A percentile compares a stretch with the other conserved stretches of the same genome.
phyloP scores from a whole-genome alignment of 2,797 vertebrate species.

The Gambelia wislizenii region DNA sequence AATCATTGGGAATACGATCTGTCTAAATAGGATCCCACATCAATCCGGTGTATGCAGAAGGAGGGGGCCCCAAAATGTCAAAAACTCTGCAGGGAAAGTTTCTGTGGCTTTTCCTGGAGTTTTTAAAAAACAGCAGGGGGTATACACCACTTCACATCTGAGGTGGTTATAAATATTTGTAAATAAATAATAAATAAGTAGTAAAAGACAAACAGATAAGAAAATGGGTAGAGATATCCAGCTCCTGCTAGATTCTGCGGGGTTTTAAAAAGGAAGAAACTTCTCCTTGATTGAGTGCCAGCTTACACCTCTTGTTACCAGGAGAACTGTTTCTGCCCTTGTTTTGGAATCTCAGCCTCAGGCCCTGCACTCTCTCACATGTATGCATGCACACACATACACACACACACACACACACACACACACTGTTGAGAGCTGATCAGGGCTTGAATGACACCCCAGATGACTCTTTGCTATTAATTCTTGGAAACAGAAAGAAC shows the following conservation, averaged over 20 bases:
- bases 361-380: constrained; percentile 56
- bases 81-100: too few relatives aligned
- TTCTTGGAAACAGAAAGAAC: constrained; percentile 83
- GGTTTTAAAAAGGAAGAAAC: constrained; percentile 23
- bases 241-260: neutral
- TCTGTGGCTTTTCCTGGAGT: too few relatives aligned
- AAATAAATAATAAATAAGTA: neutral
- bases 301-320: constrained; percentile 57
- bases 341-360: constrained; percentile 69
- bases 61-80: too few relatives aligned
- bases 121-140: too few relatives aligned
- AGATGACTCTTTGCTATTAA: constrained; percentile 87
- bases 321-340: constrained; percentile 59
- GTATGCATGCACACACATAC: constrained; percentile 56
- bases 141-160: neutral
- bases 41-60: too few relatives aligned
- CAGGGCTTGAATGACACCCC: constrained; percentile 86
- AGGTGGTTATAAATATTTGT: neutral
- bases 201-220: neutral
- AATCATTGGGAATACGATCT: too few relatives aligned
- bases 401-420: constrained; percentile 67
- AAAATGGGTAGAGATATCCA: neutral
- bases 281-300: constrained; percentile 26
- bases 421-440: constrained; percentile 83
- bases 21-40: too few relatives aligned